Base-by-base conservation (phyloP, 2,113 vertebrate species). In the Ammodytes dubius region DNA sequence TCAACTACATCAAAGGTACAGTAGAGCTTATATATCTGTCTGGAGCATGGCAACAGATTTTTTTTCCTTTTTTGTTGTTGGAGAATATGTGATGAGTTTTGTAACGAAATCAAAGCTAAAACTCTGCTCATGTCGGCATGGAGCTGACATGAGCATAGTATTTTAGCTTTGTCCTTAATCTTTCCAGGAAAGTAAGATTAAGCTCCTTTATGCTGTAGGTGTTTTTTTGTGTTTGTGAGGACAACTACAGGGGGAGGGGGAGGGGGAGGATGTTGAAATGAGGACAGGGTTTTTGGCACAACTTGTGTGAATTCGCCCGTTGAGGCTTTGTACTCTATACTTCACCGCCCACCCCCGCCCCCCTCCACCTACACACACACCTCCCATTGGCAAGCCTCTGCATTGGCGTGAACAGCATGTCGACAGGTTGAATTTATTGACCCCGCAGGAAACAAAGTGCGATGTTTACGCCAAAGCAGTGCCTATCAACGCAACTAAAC, bases 401-500 rank as follows among this genome's bases (percentile, higher is more conserved):
- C 82, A 75, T 46, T 78, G 79, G 67, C n/a, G 46, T 75, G 79
- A 88, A 81, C 61, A 57, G 72, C 74, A 84, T 67, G 81, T 88
- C 4, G 67, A 89, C 84, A 90, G 81, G 79, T 88, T 88, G 72
- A 86, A 91, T 91, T 89, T 86, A 90, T 87, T 79, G 85, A 88
- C 85, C 70, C 79, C 17, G 40, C 50, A 57, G 66, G 71, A 87
- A 83, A 85, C 67, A 74, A 85, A 83, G 73, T 83, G 86, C 49
- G 46, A 56, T 75, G 75, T 82, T 67, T 71, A 46, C 6, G 14
- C 57, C 6, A 73, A n/a, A 65, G 15, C 4, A 14, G 39, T 9
- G 39, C 58, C 60, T 2, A 11, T 35, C 1, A 40, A n/a, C 46
- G 43, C 6, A 54, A 49, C 54, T 37, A 52, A 43, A 76, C 27